A percentile compares a stretch with the other conserved stretches of the same genome.
phyloP scores from a whole-genome alignment of 2,888 invertebrate genomes.

The Branchinecta sandiegonensis region DNA sequence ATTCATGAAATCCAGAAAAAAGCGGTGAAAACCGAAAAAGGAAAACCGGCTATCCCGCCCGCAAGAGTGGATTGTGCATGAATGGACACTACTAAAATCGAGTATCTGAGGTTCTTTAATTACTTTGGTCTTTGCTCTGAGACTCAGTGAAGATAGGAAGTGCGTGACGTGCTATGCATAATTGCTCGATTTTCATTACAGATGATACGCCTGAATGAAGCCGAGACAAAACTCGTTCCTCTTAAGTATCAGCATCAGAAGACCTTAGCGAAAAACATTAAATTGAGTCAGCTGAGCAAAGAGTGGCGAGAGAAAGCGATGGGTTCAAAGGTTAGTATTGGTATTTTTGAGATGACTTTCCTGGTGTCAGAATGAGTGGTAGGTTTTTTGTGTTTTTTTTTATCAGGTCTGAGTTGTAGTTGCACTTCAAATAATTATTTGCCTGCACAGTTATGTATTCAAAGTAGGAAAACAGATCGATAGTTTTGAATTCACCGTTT shows the following conservation, averaged over 20 bases:
- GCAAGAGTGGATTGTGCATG: no score
- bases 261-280: not conserved
- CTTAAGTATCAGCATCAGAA: not conserved
- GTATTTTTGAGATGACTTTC: not conserved
- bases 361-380: not conserved
- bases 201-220: not conserved
- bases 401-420: not conserved
- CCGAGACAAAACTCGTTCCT: not conserved
- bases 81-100: no score
- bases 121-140: no score
- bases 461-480: no score
- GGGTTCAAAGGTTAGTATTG: not conserved
- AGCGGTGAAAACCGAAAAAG: no score
- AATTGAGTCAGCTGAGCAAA: not conserved
- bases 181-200: not conserved
- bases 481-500: no score
- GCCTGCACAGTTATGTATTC: no score
- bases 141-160: not conserved
- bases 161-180: not conserved
- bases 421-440: no score
- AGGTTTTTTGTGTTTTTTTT: not conserved
- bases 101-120: no score
- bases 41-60: no score
- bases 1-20: no score
- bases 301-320: slow-evolving; percentile 14